phyloP scores from a whole-genome alignment of 2,888 invertebrate genomes.

The Caenorhabditis drosophilae region DNA sequence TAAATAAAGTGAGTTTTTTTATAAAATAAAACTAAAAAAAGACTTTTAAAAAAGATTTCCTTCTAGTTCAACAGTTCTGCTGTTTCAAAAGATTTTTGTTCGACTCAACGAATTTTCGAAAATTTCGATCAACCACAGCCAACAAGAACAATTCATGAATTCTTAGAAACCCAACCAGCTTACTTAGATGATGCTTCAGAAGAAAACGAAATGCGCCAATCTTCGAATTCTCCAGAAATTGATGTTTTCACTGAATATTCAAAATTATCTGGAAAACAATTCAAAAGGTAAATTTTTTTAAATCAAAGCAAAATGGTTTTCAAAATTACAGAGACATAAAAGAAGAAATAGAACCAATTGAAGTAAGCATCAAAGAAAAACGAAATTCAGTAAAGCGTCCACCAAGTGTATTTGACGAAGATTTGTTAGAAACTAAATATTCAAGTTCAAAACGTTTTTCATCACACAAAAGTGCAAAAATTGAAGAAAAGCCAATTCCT shows the following conservation, averaged over 20 bases:
- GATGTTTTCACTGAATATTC: slow-evolving; percentile 23
- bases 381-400: background rate
- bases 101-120: slow-evolving; percentile 25
- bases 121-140: slow-evolving; percentile 8
- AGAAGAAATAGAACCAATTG: no score
- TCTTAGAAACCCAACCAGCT: slow-evolving; percentile 24
- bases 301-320: no score
- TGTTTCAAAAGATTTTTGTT: slow-evolving; percentile 16
- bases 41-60: background rate
- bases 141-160: slow-evolving; percentile 17
- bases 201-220: background rate
- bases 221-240: slow-evolving; percentile 20
- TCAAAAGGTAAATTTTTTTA: no score
- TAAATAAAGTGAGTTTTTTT: no score
- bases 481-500: no score
- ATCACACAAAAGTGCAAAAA: no score
- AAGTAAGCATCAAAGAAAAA: no score
- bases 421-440: no score
- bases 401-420: no score
- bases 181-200: slow-evolving; percentile 11
- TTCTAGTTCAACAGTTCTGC: background rate
- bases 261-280: background rate
- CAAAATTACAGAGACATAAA: no score
- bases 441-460: no score
- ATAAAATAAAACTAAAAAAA: background rate